Evolutionary conservation across 2,113 vertebrate genomes (phyloP).

Genomic region (Pholis gunnellus): DNA sequence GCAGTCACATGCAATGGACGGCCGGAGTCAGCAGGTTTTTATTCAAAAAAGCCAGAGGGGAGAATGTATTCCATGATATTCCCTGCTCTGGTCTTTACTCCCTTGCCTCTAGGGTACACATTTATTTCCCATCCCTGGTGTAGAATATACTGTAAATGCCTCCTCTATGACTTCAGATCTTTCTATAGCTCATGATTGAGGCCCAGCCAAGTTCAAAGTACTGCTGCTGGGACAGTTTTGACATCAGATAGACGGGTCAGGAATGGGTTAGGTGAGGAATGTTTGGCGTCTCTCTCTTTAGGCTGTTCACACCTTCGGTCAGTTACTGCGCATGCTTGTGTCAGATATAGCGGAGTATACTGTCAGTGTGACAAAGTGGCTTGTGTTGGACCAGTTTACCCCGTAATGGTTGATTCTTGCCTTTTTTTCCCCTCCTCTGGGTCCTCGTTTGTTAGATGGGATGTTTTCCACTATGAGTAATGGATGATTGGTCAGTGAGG

Average conservation of each 20-base stretch:
- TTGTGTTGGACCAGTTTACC: background rate
- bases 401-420: background rate
- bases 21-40: background rate
- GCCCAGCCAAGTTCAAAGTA: constrained; percentile 41
- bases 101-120: background rate
- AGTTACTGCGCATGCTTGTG: background rate
- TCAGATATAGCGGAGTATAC: background rate
- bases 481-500: background rate
- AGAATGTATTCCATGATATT: background rate
- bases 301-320: constrained; percentile 37
- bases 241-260: constrained; percentile 38
- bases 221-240: constrained; percentile 28
- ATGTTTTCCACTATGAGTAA: background rate
- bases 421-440: background rate
- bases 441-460: background rate
- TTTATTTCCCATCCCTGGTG: constrained; percentile 1
- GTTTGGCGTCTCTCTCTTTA: constrained; percentile 38
- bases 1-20: background rate
- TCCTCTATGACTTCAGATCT: constrained; percentile 23
- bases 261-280: constrained; percentile 33
- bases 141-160: constrained; percentile 27
- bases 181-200: constrained; percentile 25
- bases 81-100: background rate
- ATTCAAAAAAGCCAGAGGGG: background rate
- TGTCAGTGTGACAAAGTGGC: constrained; percentile 3